Percentiles rank a stretch among this genome's conserved stretches.
Evolutionary conservation across 2,888 invertebrate genomes (phyloP).

Genomic region (Smittia aterrima): DNA sequence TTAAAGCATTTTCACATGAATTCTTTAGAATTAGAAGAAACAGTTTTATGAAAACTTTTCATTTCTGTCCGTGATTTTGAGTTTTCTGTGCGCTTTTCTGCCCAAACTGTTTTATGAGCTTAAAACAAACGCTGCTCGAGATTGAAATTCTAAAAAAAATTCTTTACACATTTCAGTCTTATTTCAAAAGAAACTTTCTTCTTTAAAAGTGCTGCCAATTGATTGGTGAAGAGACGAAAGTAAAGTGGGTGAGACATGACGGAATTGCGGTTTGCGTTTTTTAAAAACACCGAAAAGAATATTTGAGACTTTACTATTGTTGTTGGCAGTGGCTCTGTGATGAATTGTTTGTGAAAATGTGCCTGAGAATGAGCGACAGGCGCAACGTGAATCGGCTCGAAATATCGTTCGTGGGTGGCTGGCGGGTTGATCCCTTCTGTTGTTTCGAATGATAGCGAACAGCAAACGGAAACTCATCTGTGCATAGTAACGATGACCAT

Average conservation of each 20-base stretch:
- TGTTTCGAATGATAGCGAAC: too few relatives aligned
- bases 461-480: too few relatives aligned
- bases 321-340: not conserved
- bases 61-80: slow-evolving; percentile 1
- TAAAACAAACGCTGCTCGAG: not conserved
- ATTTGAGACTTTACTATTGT: not conserved
- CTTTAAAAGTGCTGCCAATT: not conserved
- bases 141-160: not conserved
- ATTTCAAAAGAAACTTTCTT: not conserved
- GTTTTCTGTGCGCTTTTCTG: not conserved
- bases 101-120: too few relatives aligned
- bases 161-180: not conserved
- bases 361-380: too few relatives aligned
- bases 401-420: too few relatives aligned
- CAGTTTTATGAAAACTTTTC: too few relatives aligned
- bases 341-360: not conserved
- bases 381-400: too few relatives aligned
- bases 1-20: too few relatives aligned
- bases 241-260: not conserved
- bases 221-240: not conserved
- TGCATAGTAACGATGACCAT: not conserved
- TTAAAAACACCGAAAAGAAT: not conserved
- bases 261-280: too few relatives aligned
- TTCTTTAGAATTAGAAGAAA: too few relatives aligned
- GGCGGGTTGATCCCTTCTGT: too few relatives aligned